Conservation (phyloP, 2,797 vertebrate species). For the Liasis olivaceus region DNA sequence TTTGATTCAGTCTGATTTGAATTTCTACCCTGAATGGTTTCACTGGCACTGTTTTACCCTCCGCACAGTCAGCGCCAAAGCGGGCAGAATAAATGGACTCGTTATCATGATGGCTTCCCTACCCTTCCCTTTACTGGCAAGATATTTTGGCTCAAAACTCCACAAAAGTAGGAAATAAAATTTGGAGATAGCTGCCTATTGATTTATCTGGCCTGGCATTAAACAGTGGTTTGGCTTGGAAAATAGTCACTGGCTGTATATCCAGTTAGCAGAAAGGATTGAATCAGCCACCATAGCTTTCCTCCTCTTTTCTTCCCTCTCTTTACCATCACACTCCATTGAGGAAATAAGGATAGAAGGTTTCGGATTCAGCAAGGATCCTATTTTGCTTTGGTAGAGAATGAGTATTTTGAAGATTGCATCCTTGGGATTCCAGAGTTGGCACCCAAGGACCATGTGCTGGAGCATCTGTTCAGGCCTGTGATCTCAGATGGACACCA, state of each 20-base stretch:
- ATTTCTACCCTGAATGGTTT: no score
- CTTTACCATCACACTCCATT: not conserved
- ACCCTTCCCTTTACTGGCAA: not conserved
- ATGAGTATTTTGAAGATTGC: not conserved
- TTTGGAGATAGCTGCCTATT: not conserved
- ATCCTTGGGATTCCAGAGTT: not conserved
- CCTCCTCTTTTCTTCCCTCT: not conserved
- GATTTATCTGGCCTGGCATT: not conserved
- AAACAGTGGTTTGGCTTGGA: not conserved
- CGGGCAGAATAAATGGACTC: not conserved
- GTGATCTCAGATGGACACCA: not conserved
- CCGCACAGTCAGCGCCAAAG: not conserved
- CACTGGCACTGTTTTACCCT: not conserved
- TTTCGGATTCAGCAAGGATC: not conserved
- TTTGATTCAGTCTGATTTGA: no score
- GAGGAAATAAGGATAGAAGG: not conserved
- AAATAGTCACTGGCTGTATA: not conserved
- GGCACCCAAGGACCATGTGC: not conserved
- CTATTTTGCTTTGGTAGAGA: not conserved
- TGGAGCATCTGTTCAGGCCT: not conserved
- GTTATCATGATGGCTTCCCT: not conserved
- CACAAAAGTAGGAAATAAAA: not conserved
- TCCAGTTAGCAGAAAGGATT: not conserved
- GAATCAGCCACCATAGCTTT: not conserved
- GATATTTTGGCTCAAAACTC: not conserved